Base-by-base conservation (phyloP, 2,113 vertebrate genomes). In the Anser brachyrhynchus region DNA sequence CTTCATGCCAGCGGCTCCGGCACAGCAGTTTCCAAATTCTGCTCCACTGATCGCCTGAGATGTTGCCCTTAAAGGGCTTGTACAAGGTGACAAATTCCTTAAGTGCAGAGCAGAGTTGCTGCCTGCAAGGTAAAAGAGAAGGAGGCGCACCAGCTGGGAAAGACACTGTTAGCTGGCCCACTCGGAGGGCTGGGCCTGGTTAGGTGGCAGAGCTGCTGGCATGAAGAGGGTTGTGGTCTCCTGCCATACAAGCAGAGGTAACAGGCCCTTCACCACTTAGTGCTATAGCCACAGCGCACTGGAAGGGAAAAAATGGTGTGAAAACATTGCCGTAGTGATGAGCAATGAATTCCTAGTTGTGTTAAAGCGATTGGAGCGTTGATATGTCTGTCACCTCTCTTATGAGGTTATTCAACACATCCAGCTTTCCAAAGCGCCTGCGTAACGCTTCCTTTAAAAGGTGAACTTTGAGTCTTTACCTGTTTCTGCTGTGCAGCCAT, bases 381-480 rank as follows among this genome's bases (percentile, higher is more conserved):
- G 74, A 69, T 72, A 46, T 54, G 44, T n/a, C 64, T 66, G 35
- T 72, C 55, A 35, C 28, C 70, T 82, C 72, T 76, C 66, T 87
- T 33, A 37, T 39, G 89, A 89, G 70, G 35, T 54, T 79, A 57
- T 57, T 90, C 35, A 85, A 73, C 64, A 46, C 39, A 52, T 61
- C n/a, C 65, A 84, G 77, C 73, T 25, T 92, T 74, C 55, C 52
- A 84, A 69, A 65, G 43, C 73, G 57, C 29, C 65, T 59, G 37
- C 43, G 5, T 25, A 35, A 71, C 0, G 1, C 33, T 43, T 58
- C 35, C n/a, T 54, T 39, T n/a, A 59, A 81, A 25, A 44, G 46
- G 17, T 16, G 62, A 35, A 83, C 21, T 55, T 75, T 21, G 70
- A 73, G 41, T 28, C 43, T 91, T 97, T 95, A 98, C 97, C 96